These are phyloP conservation scores for Coregonus clupeaformis DNA, from an alignment of 2,113 vertebrate species.

Conservation along the genomic window DNA sequence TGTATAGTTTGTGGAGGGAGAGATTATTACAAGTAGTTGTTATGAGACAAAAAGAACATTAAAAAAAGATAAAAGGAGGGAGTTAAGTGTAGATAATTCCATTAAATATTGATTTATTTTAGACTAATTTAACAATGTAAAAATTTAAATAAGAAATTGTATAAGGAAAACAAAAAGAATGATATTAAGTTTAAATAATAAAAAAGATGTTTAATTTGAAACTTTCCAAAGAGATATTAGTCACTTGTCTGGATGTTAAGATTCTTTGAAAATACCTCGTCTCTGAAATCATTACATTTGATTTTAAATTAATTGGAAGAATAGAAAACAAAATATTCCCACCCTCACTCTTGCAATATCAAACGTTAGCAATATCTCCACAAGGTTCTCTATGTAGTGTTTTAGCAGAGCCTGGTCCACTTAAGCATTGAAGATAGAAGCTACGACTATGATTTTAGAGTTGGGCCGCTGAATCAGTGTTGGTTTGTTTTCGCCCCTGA, in stretches of 20 bases:
- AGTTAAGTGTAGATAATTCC: not conserved
- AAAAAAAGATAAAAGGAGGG: not conserved
- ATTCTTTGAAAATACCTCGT: constrained; percentile 39
- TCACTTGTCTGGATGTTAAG: constrained; percentile 35
- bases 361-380: constrained; percentile 17
- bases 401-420: constrained; percentile 20
- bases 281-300: constrained; percentile 51
- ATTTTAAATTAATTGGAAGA: constrained; percentile 40
- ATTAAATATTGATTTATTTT: not conserved
- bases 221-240: constrained; percentile 46
- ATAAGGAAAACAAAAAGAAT: constrained; percentile 35
- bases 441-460: constrained; percentile 30
- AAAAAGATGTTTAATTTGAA: constrained; percentile 67
- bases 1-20: not conserved
- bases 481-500: constrained; percentile 26
- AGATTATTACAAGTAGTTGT: not conserved
- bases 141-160: constrained; percentile 33
- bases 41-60: not conserved
- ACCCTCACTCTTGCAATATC: constrained; percentile 26
- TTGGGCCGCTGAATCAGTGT: not conserved
- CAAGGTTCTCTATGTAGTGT: constrained; percentile 26
- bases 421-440: constrained; percentile 30
- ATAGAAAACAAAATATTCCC: constrained; percentile 44
- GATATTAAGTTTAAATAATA: constrained; percentile 67
- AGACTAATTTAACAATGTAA: not conserved